A percentile compares a stretch with the other conserved stretches of the same genome.
These are phyloP conservation scores for Alaudala cheleensis DNA, from an alignment of 2,113 vertebrate species.

Conservation along the genomic window DNA sequence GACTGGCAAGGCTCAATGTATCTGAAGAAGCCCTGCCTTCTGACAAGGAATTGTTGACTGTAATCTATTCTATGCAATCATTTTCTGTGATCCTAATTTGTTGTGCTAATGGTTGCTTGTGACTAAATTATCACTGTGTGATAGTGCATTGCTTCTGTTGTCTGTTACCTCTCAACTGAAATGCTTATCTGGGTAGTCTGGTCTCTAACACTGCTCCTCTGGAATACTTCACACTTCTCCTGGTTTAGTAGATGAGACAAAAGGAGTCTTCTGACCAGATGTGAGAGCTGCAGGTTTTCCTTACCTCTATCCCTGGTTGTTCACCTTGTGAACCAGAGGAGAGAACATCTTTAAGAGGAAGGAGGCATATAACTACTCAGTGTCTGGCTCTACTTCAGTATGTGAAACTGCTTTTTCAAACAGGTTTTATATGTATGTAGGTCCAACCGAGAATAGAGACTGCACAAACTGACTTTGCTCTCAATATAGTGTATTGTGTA, in stretches of 20 bases:
- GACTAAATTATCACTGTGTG: not conserved
- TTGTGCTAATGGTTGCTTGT: not conserved
- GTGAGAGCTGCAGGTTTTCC: not conserved
- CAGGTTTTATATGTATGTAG: not conserved
- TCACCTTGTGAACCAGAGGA: not conserved
- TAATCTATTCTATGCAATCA: not conserved
- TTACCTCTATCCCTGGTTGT: not conserved
- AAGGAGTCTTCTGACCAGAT: not conserved
- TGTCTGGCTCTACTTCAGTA: not conserved
- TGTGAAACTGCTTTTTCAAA: not conserved
- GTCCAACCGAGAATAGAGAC: not conserved
- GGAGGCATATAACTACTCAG: not conserved
- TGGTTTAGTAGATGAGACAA: not conserved
- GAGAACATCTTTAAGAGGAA: not conserved
- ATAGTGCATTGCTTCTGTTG: not conserved
- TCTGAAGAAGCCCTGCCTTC: not conserved
- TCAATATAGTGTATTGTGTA: not conserved
- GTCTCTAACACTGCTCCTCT: not conserved
- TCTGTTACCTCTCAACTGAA: not conserved
- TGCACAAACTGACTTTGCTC: not conserved
- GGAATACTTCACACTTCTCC: not conserved
- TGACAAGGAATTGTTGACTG: not conserved
- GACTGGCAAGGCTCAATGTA: accelerated
- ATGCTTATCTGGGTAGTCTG: not conserved
- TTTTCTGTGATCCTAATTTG: not conserved